These are phyloP conservation scores for Salpingus planirostris DNA, from an alignment of 2,888 invertebrate species.

Conservation along the genomic window DNA sequence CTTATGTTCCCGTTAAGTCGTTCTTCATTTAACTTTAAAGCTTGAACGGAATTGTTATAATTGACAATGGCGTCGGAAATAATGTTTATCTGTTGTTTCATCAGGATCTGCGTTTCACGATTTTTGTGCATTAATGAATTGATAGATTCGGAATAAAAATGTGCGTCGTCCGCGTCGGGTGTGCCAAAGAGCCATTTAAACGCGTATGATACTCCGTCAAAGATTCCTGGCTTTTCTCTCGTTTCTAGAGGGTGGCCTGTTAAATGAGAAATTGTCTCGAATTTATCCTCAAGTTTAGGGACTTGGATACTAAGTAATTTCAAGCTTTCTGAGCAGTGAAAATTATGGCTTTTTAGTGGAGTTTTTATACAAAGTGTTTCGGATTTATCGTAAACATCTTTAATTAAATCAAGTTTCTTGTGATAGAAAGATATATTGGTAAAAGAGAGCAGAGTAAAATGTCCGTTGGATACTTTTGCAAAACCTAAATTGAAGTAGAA, in stretches of 20 bases:
- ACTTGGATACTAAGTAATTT: background rate
- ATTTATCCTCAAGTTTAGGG: constrained; percentile 3
- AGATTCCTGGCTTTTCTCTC: constrained; percentile 4
- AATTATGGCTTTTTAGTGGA: background rate
- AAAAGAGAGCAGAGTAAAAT: constrained; percentile 2
- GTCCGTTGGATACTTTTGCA: constrained; percentile 1
- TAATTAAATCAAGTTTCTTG: constrained; percentile 1
- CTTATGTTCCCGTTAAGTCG: constrained; percentile 6
- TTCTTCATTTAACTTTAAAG: constrained; percentile 11
- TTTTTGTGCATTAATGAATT: constrained; percentile 7
- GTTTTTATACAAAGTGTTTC: constrained; percentile 1
- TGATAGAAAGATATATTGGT: constrained; percentile 1
- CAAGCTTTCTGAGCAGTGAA: constrained; percentile 1
- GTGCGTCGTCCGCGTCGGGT: constrained; percentile 13
- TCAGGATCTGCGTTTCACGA: constrained; percentile 9
- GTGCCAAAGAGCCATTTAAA: constrained; percentile 13
- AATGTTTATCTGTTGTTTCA: constrained; percentile 17
- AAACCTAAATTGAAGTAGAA: constrained; percentile 1
- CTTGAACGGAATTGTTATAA: constrained; percentile 12
- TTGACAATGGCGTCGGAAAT: constrained; percentile 13
- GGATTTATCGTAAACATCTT: constrained; percentile 1
- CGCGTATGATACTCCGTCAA: constrained; percentile 8
- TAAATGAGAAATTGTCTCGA: constrained; percentile 4
- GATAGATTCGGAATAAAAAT: constrained; percentile 9
- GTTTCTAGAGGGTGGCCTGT: background rate